Conservation (phyloP, 1,140 invertebrate genomes). For the Cydia splendana region DNA sequence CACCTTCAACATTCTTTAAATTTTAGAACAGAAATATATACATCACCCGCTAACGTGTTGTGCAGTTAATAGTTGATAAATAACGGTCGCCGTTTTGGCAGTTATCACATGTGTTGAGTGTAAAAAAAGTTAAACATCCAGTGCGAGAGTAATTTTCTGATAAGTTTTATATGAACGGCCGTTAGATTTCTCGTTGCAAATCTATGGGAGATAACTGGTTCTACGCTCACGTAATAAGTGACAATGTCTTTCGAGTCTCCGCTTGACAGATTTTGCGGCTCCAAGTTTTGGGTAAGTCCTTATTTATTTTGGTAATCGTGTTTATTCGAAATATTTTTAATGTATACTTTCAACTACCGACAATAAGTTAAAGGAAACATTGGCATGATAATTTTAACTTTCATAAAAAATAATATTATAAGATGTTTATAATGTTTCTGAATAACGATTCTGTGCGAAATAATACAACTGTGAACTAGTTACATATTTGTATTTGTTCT, state of each 20-base stretch:
- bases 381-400: background rate
- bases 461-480: background rate
- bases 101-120: slow-evolving; percentile 31
- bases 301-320: slow-evolving; percentile 38
- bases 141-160: slow-evolving; percentile 24
- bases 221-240: slow-evolving; percentile 39
- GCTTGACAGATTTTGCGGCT: slow-evolving; percentile 84
- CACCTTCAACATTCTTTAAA: slow-evolving; percentile 11
- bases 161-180: slow-evolving; percentile 27
- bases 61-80: slow-evolving; percentile 25
- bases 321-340: background rate
- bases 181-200: slow-evolving; percentile 26
- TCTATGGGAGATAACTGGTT: slow-evolving; percentile 34
- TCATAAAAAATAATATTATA: background rate
- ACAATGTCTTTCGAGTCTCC: slow-evolving; percentile 72
- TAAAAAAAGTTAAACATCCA: slow-evolving; percentile 31
- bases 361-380: background rate
- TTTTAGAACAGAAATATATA: background rate
- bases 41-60: background rate
- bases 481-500: background rate
- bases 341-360: background rate
- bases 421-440: background rate
- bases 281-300: slow-evolving; percentile 84
- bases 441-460: background rate
- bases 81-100: slow-evolving; percentile 24